Evolutionary conservation across 2,797 vertebrate genomes (phyloP).

Genomic region (Tympanoctomys barrerae): DNA sequence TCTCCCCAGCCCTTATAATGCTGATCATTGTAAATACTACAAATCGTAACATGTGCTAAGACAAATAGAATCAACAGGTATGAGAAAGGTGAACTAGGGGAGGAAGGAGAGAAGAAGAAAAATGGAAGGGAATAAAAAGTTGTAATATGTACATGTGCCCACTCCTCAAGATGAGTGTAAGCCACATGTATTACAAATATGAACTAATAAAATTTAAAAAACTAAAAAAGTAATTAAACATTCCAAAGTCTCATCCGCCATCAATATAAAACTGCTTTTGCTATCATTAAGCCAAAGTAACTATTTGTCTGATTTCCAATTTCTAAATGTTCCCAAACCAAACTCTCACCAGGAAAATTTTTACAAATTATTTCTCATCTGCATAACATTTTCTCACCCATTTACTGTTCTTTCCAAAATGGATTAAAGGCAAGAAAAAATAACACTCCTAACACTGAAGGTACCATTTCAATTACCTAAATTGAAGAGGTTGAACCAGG

Average conservation of each 20-base stretch:
- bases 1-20: no score
- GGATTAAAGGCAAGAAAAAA: slow-evolving; percentile 52
- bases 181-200: neutral
- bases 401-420: slow-evolving; percentile 54
- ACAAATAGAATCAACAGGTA: neutral
- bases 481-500: slow-evolving; percentile 44
- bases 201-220: neutral
- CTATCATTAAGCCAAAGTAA: slow-evolving; percentile 9
- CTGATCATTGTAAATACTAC: neutral
- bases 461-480: slow-evolving; percentile 58
- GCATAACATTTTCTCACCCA: slow-evolving; percentile 60
- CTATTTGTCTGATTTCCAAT: slow-evolving; percentile 36
- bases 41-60: neutral
- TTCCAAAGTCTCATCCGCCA: neutral
- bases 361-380: slow-evolving; percentile 47
- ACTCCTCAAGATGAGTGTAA: neutral
- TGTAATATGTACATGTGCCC: neutral
- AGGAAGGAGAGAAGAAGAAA: neutral
- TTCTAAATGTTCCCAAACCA: slow-evolving; percentile 40
- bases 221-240: neutral
- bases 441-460: neutral
- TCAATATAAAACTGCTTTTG: slow-evolving; percentile 52
- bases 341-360: slow-evolving; percentile 43
- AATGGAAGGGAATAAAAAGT: neutral
- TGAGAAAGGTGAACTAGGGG: neutral